A percentile compares a stretch with the other conserved stretches of the same genome.
Conservation (phyloP, 2,113 vertebrate genomes). For the Alces alces region DNA sequence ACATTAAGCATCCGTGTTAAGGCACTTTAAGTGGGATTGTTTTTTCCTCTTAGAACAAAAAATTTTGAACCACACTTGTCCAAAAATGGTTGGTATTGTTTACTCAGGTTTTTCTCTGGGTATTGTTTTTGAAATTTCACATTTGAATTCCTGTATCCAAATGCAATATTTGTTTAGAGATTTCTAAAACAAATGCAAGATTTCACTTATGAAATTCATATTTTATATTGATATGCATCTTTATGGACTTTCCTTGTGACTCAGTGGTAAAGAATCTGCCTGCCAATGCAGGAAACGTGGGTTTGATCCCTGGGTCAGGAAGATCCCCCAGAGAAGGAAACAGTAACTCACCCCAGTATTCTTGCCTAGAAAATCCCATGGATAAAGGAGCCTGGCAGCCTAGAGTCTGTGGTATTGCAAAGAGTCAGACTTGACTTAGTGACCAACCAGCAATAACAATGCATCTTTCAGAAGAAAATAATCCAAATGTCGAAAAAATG, state of each 20-base stretch:
- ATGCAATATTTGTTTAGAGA: neutral
- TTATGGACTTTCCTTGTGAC: neutral
- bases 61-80: neutral
- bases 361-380: neutral
- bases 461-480: neutral
- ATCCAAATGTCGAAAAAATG: neutral
- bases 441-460: neutral
- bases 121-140: neutral
- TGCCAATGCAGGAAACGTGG: neutral
- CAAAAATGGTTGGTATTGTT: neutral
- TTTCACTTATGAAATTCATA: neutral
- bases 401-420: neutral
- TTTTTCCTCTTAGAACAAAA: neutral
- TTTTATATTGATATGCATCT: neutral
- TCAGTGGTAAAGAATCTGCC: neutral
- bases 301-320: neutral
- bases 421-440: neutral
- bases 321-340: neutral
- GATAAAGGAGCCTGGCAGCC: neutral
- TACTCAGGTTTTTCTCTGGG: neutral
- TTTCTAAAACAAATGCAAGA: neutral
- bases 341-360: neutral
- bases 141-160: neutral
- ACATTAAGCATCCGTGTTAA: neutral
- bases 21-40: slow-evolving; percentile 21